Conservation (phyloP, 37 sponge, comb jelly and placozoan species). For the Bolinopsis microptera region DNA sequence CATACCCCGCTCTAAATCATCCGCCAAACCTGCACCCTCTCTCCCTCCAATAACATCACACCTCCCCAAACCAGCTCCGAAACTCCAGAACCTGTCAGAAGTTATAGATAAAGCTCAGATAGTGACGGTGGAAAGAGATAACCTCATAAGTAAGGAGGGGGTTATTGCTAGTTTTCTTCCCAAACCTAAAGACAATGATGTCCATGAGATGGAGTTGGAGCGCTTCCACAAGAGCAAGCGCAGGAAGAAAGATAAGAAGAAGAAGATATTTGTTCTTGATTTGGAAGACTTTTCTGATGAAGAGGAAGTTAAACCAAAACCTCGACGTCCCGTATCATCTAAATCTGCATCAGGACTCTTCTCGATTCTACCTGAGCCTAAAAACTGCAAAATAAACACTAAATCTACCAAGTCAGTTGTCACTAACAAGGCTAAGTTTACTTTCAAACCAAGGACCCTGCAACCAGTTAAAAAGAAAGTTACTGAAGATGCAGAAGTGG, state of each 20-base stretch:
- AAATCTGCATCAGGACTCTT: constrained; percentile 53
- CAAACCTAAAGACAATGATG: background rate
- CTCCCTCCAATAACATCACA: background rate
- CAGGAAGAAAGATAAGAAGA: constrained; percentile 21
- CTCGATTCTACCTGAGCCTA: constrained; percentile 36
- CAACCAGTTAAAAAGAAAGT: too few species aligned
- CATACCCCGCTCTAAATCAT: background rate
- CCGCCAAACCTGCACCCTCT: background rate
- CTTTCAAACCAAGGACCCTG: background rate
- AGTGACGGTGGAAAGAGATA: constrained; percentile 77
- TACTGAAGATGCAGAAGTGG: background rate
- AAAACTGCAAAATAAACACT: constrained; percentile 47
- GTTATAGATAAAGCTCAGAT: constrained; percentile 85
- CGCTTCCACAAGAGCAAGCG: constrained; percentile 41
- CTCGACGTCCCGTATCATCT: background rate
- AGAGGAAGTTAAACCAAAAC: constrained; percentile 29
- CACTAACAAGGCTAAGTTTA: background rate
- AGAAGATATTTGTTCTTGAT: constrained; percentile 61
- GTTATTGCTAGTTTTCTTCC: constrained; percentile 46
- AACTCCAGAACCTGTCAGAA: constrained; percentile 66
- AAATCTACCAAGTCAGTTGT: constrained; percentile 22
- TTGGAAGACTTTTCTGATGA: constrained; percentile 21
- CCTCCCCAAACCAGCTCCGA: background rate
- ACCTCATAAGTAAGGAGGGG: constrained; percentile 81
- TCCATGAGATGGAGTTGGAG: constrained; percentile 28